Evolutionary conservation across 1,140 invertebrate species (phyloP).

Genomic region (Phortica variegata): DNA sequence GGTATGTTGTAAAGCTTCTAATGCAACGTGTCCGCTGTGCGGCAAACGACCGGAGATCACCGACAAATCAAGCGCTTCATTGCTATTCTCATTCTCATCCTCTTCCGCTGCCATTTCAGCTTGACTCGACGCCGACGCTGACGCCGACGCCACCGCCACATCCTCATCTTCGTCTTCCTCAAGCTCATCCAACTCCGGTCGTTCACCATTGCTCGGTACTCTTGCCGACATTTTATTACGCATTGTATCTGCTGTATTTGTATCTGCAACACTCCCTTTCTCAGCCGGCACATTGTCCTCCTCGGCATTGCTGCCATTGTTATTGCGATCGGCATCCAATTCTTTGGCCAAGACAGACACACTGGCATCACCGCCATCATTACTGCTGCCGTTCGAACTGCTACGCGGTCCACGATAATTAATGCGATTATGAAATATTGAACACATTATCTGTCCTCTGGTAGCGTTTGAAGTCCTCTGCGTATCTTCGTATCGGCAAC

Average conservation of each 20-base stretch:
- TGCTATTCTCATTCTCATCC: constrained; percentile 24
- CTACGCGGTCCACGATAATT: constrained; percentile 46
- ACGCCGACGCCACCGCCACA: not conserved
- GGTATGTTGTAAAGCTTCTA: constrained; percentile 87
- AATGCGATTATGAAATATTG: constrained; percentile 55
- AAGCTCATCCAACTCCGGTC: no score
- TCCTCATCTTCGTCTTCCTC: constrained; percentile 3
- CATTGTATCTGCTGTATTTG: not conserved
- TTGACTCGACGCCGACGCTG: constrained; percentile 5
- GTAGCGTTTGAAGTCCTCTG: constrained; percentile 11
- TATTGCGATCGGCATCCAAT: constrained; percentile 47
- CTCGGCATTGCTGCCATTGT: constrained; percentile 27
- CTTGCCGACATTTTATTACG: not conserved
- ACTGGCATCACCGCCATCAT: constrained; percentile 12
- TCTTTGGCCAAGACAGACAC: constrained; percentile 26
- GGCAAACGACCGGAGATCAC: constrained; percentile 39
- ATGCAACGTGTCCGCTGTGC: constrained; percentile 60
- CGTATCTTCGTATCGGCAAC: no score
- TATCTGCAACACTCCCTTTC: not conserved
- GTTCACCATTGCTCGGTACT: constrained; percentile 7
- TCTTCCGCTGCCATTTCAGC: constrained; percentile 8
- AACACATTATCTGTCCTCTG: constrained; percentile 49
- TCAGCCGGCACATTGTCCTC: not conserved
- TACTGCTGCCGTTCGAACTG: constrained; percentile 24
- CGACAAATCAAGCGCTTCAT: constrained; percentile 50